Percentiles rank a stretch among this genome's conserved stretches.
These are phyloP conservation scores for Xanthia icteritia DNA, from an alignment of 2,888 invertebrate species.

Conservation along the genomic window DNA sequence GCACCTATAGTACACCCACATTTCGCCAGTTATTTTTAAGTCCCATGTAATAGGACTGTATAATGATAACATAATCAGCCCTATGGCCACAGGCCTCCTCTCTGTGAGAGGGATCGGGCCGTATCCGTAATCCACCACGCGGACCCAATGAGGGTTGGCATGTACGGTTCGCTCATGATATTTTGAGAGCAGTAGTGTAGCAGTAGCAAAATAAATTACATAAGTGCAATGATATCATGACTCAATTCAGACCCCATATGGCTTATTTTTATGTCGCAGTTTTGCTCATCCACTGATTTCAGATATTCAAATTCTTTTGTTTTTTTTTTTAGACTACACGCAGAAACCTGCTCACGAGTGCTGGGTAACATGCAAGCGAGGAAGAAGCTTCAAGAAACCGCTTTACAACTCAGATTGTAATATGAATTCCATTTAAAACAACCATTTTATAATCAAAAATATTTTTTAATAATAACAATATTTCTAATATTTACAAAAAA, in stretches of 20 bases:
- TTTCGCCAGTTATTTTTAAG: too few species aligned
- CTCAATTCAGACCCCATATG: background rate
- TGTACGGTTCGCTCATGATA: background rate
- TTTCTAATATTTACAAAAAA: conserved; percentile 67
- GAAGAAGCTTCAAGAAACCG: conserved; percentile 86
- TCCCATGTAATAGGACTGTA: too few species aligned
- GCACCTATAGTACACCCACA: too few species aligned
- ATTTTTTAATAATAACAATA: conserved; percentile 73
- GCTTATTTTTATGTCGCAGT: background rate
- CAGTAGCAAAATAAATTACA: background rate
- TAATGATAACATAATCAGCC: too few species aligned
- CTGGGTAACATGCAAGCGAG: conserved; percentile 88
- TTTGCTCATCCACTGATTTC: background rate
- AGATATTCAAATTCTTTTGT: background rate
- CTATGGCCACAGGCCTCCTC: too few species aligned
- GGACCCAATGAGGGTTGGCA: background rate
- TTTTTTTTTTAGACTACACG: conserved; percentile 80
- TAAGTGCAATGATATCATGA: background rate
- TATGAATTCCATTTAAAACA: conserved; percentile 69
- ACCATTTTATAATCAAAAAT: conserved; percentile 61
- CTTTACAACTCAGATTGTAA: conserved; percentile 77
- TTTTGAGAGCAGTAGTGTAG: background rate
- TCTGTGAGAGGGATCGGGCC: too few species aligned
- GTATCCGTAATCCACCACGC: background rate
- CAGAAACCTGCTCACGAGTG: conserved; percentile 86